Evolutionary conservation across 2,888 invertebrate genomes (phyloP), one percentile per base, ranked within the genome.

Genomic region (Ceramica pisi): DNA sequence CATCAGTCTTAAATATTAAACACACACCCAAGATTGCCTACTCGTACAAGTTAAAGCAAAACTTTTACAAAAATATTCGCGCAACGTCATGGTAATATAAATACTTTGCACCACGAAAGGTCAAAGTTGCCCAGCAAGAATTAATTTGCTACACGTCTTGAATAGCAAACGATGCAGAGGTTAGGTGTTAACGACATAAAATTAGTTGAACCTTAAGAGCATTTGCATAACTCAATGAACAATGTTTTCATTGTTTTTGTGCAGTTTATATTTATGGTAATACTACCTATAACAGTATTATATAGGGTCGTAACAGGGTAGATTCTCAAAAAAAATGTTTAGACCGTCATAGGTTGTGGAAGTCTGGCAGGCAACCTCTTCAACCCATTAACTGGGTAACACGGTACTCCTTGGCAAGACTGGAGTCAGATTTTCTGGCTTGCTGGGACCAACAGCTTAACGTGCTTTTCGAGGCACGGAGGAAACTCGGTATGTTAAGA

Each of bases 141-240:
- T 70, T 69, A 69, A 81, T 77, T 69, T 62, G n/a, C 48, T 46
- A 53, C 64, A 62, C 23, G 64, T 65, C 60, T 61, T 65, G 70
- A 69, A 78, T 77, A 65, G 61, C 48, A 61, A 75, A 68, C 59
- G 44, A 80, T 35, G 16, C 35, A 51, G 12, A 57, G 77, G 77
- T 69, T 76, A 77, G n/a, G 60, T 53, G 78, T 70, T 81, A 77
- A 70, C 56, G 56, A 70, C 44, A 56, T 65, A 14, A 81, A 77
- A 70, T 76, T 70, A 62, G 71, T 70, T 70, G 46, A 75, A 67
- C 56, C 48, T 44, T 53, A 55, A n/a, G 53, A 62, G 63, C 23
- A 44, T 59, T 75, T 53, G 53, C 23, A 57, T 75, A 67, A 23
- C 26, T 62, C 26, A 62, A 21, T 53, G 51, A 59, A 76, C 41